Percentiles rank a stretch among this genome's conserved stretches.
Conservation (phyloP, 2,888 invertebrate genomes). For the Drosophila bunnanda region DNA sequence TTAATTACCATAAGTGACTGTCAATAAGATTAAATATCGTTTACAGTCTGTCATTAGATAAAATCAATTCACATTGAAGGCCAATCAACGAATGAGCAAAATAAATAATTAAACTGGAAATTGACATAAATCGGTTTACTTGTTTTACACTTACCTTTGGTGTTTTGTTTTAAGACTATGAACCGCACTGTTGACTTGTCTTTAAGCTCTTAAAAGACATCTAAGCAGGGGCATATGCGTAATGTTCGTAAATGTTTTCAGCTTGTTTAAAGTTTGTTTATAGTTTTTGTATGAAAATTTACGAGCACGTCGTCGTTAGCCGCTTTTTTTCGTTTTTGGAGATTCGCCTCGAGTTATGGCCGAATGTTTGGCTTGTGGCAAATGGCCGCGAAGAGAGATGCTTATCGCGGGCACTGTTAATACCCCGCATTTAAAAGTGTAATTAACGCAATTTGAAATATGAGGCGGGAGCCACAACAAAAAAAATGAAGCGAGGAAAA, state of each 20-base stretch:
- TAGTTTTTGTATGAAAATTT: slow-evolving; percentile 67
- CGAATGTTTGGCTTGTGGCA: slow-evolving; percentile 65
- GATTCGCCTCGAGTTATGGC: slow-evolving; percentile 63
- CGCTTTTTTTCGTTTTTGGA: slow-evolving; percentile 20
- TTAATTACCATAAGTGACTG: slow-evolving; percentile 12
- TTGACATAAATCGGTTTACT: background rate
- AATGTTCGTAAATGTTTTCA: slow-evolving; percentile 41
- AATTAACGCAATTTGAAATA: slow-evolving; percentile 78
- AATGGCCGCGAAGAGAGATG: slow-evolving; percentile 56
- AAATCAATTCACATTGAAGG: slow-evolving; percentile 4
- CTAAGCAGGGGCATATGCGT: slow-evolving; percentile 37
- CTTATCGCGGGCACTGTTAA: slow-evolving; percentile 74
- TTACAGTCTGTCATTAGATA: slow-evolving; percentile 25
- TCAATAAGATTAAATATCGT: slow-evolving; percentile 3
- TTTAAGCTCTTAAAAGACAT: slow-evolving; percentile 20
- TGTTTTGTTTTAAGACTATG: slow-evolving; percentile 18
- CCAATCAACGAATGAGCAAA: slow-evolving; percentile 18
- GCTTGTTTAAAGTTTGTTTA: slow-evolving; percentile 32
- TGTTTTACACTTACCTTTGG: background rate
- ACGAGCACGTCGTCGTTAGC: slow-evolving; percentile 74
- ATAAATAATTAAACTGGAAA: slow-evolving; percentile 10
- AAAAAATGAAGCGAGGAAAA: slow-evolving; percentile 54
- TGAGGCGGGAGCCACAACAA: slow-evolving; percentile 42
- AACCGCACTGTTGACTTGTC: slow-evolving; percentile 24
- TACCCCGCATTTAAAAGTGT: slow-evolving; percentile 77